phyloP scores from a whole-genome alignment of 2,888 invertebrate species.

The Agapostemon virescens region DNA sequence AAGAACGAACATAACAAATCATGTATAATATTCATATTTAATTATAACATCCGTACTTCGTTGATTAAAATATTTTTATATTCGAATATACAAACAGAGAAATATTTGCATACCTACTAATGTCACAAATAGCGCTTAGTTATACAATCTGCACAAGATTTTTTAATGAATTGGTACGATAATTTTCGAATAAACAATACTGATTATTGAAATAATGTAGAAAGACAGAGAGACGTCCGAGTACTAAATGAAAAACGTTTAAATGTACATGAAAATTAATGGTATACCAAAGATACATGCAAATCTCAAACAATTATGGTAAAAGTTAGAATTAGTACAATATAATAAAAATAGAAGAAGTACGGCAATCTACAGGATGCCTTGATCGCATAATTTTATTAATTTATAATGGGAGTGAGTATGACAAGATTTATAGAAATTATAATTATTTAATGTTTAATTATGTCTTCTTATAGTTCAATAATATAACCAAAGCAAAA shows the following conservation, averaged over 20 bases:
- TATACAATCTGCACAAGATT: constrained; percentile 67
- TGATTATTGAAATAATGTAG: constrained; percentile 45
- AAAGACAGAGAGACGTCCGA: constrained; percentile 56
- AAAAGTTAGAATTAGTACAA: constrained; percentile 65
- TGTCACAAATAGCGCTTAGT: constrained; percentile 52
- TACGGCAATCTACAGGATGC: constrained; percentile 64
- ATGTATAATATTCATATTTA: constrained; percentile 58
- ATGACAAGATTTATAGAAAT: constrained; percentile 35
- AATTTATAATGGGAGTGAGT: constrained; percentile 36
- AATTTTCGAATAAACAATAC: constrained; percentile 42
- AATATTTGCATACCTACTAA: constrained; percentile 61
- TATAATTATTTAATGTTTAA: constrained; percentile 39
- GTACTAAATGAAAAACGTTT: constrained; percentile 67
- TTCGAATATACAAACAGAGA: constrained; percentile 56
- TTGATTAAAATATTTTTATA: constrained; percentile 67
- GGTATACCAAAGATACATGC: constrained; percentile 80
- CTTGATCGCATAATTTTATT: constrained; percentile 50
- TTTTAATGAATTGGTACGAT: constrained; percentile 53
- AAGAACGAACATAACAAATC: constrained; percentile 51
- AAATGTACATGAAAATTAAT: constrained; percentile 76
- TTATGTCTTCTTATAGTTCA: constrained; percentile 44
- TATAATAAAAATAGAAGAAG: constrained; percentile 50
- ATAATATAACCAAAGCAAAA: constrained; percentile 46
- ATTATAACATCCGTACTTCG: constrained; percentile 61
- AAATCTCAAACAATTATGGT: constrained; percentile 76